Base-by-base conservation (phyloP, 2,797 vertebrate species). In the Pseudomugil tenellus region DNA sequence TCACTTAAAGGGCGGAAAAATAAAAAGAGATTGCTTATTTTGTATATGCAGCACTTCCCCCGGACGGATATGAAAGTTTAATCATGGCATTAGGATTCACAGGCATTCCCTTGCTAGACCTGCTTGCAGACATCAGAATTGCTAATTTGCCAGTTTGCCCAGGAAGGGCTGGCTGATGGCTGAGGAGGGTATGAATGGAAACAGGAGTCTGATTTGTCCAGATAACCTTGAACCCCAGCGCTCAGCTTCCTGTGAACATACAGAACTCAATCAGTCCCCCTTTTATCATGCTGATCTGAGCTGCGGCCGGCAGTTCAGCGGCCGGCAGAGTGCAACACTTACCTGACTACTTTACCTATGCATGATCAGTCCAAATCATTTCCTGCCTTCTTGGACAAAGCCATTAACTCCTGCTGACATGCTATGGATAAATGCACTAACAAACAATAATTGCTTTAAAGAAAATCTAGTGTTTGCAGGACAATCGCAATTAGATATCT, bases 41-140 rank as follows among this genome's bases (percentile, higher is more conserved):
- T 90, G 84, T 89, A 84, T 84, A 91, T 92, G 88, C 90, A 89
- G 88, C 90, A 84, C 81, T 90, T 88, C 83, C 86, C 84, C 72
- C 67, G 86, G 86, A 89, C 60, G 80, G 79, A 83, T 89, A 92
- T 90, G 86, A 92, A 91, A 92, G 90, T 89, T 89, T 92, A 93
- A 94, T 91, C 88, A 91, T 70, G 88, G 80, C 89, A 94, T 94
- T 92, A 91, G 84, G 84, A 93, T 92, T 93, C 90, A 91, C 83
- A 91, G 76, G 80, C 88, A 83, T 89, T 89, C 87, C 84, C 86
- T 85, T 80, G 84, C 86, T 83, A 90, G 90, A 91, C 91, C 86
- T 89, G 89, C 90, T 84, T 79, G 77, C 88, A 90, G 90, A 92
- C 89, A 93, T 90, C 89, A 91, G 90, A 92, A 92, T 93, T 91